phyloP scores from a whole-genome alignment of 2,797 vertebrate species.

The Myotis pilosus region DNA sequence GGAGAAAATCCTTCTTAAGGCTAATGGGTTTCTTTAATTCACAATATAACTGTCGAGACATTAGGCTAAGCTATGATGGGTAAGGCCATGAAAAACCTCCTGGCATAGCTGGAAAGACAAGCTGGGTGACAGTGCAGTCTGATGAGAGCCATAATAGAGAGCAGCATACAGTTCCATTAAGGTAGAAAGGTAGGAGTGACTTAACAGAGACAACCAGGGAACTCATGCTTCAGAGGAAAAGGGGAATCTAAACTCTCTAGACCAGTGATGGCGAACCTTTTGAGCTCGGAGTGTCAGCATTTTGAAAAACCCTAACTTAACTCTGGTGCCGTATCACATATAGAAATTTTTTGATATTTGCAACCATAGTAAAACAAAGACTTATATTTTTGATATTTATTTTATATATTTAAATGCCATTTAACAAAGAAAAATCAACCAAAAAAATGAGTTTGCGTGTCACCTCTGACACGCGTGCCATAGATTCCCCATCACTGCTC shows the following conservation, averaged over 20 bases:
- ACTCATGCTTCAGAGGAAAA: neutral
- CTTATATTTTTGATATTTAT: no score
- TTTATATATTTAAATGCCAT: no score
- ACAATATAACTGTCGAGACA: neutral
- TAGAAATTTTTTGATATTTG: no score
- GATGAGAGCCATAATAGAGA: neutral
- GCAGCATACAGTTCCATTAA: neutral
- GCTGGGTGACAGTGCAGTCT: rapidly evolving
- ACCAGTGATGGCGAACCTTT: neutral
- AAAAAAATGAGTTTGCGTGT: no score
- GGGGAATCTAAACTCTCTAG: neutral
- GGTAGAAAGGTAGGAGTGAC: neutral
- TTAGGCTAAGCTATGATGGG: neutral
- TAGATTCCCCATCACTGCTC: neutral
- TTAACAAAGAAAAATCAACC: no score
- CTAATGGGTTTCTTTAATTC: neutral
- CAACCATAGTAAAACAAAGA: no score
- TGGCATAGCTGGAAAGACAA: neutral
- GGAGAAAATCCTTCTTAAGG: neutral
- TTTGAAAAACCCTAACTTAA: no score
- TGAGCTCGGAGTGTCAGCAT: no score
- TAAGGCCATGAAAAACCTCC: neutral
- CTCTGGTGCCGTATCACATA: no score
- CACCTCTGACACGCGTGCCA: no score
- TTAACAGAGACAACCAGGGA: neutral